A percentile compares a stretch with the other conserved stretches of the same genome.
Evolutionary conservation across 2,888 invertebrate genomes (phyloP).

Genomic region (Brenthis hecate): DNA sequence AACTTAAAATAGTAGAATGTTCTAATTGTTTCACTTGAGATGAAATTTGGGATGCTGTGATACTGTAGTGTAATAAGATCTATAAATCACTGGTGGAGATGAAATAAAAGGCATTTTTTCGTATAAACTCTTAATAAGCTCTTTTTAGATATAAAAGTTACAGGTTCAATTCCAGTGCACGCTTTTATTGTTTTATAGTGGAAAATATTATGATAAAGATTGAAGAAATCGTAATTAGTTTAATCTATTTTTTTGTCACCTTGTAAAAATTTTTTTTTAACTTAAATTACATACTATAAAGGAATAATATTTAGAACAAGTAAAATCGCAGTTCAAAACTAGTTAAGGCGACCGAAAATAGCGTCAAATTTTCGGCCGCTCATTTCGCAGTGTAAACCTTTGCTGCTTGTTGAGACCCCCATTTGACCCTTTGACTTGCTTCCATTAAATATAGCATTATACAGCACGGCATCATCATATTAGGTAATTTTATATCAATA

Average conservation of each 20-base stretch:
- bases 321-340: background rate
- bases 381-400: conserved; percentile 35
- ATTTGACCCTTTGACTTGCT: conserved; percentile 40
- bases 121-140: too few species aligned
- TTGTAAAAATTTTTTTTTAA: too few species aligned
- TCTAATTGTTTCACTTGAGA: background rate
- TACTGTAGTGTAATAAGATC: background rate
- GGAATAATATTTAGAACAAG: background rate
- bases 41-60: conserved; percentile 3
- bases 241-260: too few species aligned
- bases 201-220: too few species aligned
- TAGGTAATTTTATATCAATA: background rate
- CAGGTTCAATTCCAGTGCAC: too few species aligned
- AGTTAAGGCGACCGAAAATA: conserved; percentile 10
- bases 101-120: too few species aligned
- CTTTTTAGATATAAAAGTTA: too few species aligned
- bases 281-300: too few species aligned
- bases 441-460: conserved; percentile 9
- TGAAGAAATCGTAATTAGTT: too few species aligned
- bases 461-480: conserved; percentile 5
- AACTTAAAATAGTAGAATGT: conserved; percentile 9
- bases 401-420: conserved; percentile 43
- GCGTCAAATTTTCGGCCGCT: conserved; percentile 28
- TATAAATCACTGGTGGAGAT: too few species aligned
- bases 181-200: too few species aligned